phyloP scores from a whole-genome alignment of 2,797 vertebrate genomes.

The Trachops cirrhosus region DNA sequence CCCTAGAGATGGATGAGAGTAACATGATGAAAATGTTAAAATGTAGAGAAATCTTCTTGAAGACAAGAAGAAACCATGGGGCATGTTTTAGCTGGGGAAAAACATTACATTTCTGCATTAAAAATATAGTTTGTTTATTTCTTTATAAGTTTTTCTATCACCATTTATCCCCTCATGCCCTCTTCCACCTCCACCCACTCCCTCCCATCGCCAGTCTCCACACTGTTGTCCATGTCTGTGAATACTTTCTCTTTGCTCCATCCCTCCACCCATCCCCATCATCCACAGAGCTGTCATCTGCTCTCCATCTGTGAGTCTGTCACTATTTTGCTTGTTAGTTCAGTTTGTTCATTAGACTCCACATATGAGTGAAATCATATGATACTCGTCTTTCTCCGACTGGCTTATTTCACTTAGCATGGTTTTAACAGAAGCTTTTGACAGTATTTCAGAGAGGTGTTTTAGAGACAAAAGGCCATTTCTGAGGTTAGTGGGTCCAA shows the following conservation, averaged over 20 bases:
- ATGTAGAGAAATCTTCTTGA: not conserved
- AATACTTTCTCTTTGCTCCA: not conserved
- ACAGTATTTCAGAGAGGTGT: not conserved
- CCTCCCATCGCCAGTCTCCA: too few species aligned
- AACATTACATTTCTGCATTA: not conserved
- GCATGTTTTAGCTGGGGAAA: not conserved
- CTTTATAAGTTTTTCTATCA: not conserved
- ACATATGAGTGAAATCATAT: not conserved
- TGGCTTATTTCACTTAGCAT: not conserved
- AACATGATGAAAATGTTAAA: not conserved
- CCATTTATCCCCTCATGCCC: not conserved
- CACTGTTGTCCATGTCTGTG: not conserved
- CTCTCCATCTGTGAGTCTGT: not conserved
- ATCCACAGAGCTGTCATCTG: not conserved
- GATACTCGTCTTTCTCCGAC: not conserved
- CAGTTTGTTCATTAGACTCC: not conserved
- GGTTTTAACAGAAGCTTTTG: not conserved
- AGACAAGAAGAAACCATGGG: not conserved
- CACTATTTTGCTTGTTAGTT: not conserved
- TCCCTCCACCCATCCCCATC: not conserved
- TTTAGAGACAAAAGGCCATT: not conserved
- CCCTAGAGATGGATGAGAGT: not conserved
- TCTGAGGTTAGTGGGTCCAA: not conserved
- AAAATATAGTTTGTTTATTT: not conserved
- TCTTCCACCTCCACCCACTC: too few species aligned